Conservation (phyloP, 53 echinoderm and acorn worm species). For the Pentamera pediparva region DNA sequence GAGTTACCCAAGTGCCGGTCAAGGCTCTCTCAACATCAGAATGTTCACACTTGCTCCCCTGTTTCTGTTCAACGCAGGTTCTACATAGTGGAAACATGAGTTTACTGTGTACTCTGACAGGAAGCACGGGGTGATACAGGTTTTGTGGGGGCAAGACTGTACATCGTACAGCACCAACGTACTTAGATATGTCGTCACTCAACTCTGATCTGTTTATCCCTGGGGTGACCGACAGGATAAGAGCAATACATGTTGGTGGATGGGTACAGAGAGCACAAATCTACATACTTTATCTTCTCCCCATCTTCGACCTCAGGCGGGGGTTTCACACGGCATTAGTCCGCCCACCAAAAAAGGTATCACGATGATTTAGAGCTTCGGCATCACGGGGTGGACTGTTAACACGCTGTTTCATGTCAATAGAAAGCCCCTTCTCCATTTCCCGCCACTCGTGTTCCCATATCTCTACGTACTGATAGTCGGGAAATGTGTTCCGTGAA, state of each 20-base stretch:
- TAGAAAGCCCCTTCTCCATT: neutral
- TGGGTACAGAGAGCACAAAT: constrained; percentile 58
- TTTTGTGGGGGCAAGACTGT: constrained; percentile 34
- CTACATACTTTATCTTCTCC: constrained; percentile 50
- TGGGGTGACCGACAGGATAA: constrained; percentile 48
- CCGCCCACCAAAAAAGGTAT: constrained; percentile 45
- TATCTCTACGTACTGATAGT: constrained; percentile 1
- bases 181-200: constrained; percentile 26
- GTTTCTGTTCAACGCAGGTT: constrained; percentile 38
- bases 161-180: constrained; percentile 49
- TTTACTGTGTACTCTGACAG: constrained; percentile 36
- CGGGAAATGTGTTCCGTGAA: neutral
- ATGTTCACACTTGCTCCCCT: too few species aligned
- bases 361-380: constrained; percentile 11
- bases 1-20: too few species aligned
- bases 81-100: constrained; percentile 57
- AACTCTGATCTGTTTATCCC: constrained; percentile 9
- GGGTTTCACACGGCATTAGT: constrained; percentile 43
- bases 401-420: neutral
- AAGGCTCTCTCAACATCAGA: too few species aligned
- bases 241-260: constrained; percentile 48
- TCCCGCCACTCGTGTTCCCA: constrained; percentile 17
- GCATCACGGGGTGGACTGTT: neutral
- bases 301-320: constrained; percentile 1
- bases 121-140: constrained; percentile 51